Evolutionary conservation across 1,140 invertebrate genomes (phyloP).

Genomic region (Lepeophtheirus salmonis): DNA sequence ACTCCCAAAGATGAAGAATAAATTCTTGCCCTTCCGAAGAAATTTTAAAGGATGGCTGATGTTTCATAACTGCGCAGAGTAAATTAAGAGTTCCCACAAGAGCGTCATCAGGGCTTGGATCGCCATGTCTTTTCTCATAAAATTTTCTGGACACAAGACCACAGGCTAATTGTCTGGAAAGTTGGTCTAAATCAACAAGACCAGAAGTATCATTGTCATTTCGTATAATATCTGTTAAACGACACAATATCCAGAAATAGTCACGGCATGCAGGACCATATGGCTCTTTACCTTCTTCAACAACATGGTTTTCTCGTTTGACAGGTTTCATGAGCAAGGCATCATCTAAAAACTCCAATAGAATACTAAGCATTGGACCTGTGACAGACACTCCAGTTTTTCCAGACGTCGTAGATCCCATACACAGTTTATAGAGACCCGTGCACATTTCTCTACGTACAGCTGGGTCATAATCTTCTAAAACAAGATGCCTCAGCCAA

Average conservation of each 20-base stretch:
- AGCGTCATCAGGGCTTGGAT: constrained; percentile 60
- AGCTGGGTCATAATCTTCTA: constrained; percentile 63
- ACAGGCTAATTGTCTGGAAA: constrained; percentile 51
- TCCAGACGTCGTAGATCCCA: constrained; percentile 43
- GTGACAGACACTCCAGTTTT: constrained; percentile 39
- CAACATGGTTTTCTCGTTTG: constrained; percentile 27
- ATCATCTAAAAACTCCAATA: constrained; percentile 54
- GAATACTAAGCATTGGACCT: constrained; percentile 52
- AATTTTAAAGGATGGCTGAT: constrained; percentile 64
- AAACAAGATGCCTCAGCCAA: constrained; percentile 52
- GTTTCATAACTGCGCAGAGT: constrained; percentile 63
- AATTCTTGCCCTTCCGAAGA: constrained; percentile 49
- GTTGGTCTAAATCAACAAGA: constrained; percentile 45
- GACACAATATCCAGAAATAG: constrained; percentile 77
- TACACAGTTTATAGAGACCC: constrained; percentile 61
- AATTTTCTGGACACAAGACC: constrained; percentile 55
- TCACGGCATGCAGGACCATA: constrained; percentile 79
- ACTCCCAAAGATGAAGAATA: constrained; percentile 49
- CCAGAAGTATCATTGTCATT: constrained; percentile 32
- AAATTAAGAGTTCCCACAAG: constrained; percentile 69
- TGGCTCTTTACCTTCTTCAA: constrained; percentile 66
- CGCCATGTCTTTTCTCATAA: constrained; percentile 55
- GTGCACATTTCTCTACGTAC: constrained; percentile 71
- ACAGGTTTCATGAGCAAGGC: constrained; percentile 64
- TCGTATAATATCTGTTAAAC: constrained; percentile 62